phyloP scores from a whole-genome alignment of 2,797 vertebrate species.

The Streptopelia turtur region DNA sequence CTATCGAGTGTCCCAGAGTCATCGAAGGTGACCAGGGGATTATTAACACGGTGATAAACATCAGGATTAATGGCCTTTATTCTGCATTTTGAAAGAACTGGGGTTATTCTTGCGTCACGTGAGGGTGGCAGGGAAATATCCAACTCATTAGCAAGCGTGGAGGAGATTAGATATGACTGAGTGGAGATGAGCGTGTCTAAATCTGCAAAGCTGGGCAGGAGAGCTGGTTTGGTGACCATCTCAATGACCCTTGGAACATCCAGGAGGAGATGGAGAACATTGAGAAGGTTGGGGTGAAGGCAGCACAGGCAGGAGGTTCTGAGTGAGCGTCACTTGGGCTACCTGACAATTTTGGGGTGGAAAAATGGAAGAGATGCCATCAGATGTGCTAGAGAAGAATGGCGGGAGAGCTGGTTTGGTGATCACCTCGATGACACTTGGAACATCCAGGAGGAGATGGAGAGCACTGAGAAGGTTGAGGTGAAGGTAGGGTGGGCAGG shows the following conservation, averaged over 20 bases:
- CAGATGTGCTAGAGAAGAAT: neutral
- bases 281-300: neutral
- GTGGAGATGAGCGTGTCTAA: neutral
- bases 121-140: neutral
- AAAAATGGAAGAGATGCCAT: neutral
- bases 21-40: neutral
- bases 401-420: neutral
- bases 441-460: neutral
- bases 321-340: neutral
- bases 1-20: neutral
- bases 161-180: neutral
- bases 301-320: neutral
- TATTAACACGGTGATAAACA: neutral
- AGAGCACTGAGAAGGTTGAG: neutral
- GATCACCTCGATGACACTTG: neutral
- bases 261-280: neutral
- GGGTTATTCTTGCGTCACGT: accelerated
- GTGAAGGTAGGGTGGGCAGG: neutral
- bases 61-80: neutral
- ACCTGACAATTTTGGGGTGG: neutral
- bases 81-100: neutral
- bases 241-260: neutral
- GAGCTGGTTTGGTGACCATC: neutral
- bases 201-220: neutral
- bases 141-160: neutral